These are phyloP conservation scores for Noctua fimbriata DNA, from an alignment of 2,888 invertebrate species.

Conservation along the genomic window DNA sequence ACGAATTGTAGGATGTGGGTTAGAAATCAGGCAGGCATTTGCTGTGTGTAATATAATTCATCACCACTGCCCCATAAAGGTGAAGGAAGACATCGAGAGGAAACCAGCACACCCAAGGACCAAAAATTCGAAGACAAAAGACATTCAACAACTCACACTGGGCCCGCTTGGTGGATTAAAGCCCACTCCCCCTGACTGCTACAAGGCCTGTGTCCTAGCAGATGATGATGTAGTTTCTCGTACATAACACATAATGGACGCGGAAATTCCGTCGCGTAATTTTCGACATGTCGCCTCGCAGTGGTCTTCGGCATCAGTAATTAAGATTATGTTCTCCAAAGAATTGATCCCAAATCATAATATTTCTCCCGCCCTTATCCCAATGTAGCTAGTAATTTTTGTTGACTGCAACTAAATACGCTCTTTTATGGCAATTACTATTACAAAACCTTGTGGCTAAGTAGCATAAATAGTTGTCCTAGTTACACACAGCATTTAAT, in stretches of 20 bases:
- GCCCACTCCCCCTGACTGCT: background rate
- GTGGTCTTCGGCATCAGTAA: no score
- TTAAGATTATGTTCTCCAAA: background rate
- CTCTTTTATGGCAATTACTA: background rate
- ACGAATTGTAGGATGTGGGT: background rate
- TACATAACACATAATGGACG: background rate
- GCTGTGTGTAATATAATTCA: background rate
- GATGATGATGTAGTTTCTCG: background rate
- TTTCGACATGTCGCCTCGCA: no score
- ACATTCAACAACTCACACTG: background rate
- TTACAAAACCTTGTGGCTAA: background rate
- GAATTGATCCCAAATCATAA: background rate
- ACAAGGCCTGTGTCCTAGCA: background rate
- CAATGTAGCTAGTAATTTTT: background rate
- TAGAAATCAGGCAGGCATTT: background rate
- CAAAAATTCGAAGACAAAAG: background rate
- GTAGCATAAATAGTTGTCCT: background rate
- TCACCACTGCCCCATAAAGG: no score
- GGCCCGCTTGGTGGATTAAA: background rate
- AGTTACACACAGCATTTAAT: constrained; percentile 19
- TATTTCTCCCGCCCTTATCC: background rate
- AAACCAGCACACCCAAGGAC: background rate
- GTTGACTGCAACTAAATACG: background rate
- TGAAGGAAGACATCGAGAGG: background rate
- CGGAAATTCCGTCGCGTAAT: background rate